Conservation (phyloP, 2,113 vertebrate species). For the Furnarius figulus region DNA sequence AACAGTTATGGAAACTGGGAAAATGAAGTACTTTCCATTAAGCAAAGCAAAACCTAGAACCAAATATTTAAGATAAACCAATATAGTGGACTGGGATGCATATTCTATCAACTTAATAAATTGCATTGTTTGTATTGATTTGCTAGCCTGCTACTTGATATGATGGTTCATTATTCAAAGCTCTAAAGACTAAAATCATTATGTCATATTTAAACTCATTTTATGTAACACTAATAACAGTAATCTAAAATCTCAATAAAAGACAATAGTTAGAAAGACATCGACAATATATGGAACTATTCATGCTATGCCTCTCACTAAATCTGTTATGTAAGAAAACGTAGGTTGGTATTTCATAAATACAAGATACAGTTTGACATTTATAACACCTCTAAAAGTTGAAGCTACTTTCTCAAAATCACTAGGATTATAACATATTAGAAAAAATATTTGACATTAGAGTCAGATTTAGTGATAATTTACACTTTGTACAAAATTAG, state of each 20-base stretch:
- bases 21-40: not conserved
- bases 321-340: not conserved
- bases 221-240: not conserved
- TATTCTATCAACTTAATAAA: not conserved
- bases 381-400: not conserved
- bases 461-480: not conserved
- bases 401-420: not conserved
- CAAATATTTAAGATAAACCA: not conserved
- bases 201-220: not conserved
- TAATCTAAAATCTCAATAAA: not conserved
- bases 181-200: not conserved
- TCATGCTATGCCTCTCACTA: not conserved
- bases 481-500: not conserved
- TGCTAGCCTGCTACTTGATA: not conserved
- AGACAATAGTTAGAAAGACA: not conserved
- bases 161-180: not conserved
- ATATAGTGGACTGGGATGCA: not conserved
- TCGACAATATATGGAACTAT: not conserved
- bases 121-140: not conserved
- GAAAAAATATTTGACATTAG: not conserved
- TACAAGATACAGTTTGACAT: not conserved
- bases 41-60: not conserved
- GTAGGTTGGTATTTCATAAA: not conserved
- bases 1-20: not conserved
- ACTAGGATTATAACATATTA: not conserved